Evolutionary conservation across 2,797 vertebrate genomes (phyloP).

Genomic region (Trachurus trachurus): DNA sequence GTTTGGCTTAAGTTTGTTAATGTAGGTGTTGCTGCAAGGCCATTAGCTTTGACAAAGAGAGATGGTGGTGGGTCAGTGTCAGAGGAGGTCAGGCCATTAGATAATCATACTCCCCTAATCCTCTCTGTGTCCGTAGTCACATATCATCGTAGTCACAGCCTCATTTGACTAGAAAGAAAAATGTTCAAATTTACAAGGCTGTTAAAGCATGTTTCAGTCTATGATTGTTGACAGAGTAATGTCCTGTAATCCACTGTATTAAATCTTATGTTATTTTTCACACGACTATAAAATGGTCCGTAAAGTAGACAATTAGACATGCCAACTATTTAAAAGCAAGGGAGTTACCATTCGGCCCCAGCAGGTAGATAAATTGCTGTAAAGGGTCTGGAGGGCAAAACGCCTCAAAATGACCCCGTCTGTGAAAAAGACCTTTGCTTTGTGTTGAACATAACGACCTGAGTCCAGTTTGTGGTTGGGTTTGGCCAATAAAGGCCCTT

Average conservation of each 20-base stretch:
- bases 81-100: constrained; percentile 7
- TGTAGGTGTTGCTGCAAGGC: background rate
- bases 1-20: background rate
- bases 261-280: background rate
- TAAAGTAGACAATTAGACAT: too few relatives aligned
- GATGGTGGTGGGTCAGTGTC: constrained; percentile 1
- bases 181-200: background rate
- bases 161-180: background rate
- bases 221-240: background rate
- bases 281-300: too few relatives aligned
- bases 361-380: too few relatives aligned
- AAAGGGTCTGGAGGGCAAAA: background rate
- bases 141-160: background rate
- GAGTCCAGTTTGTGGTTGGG: background rate
- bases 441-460: background rate
- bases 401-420: background rate
- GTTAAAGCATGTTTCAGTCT: background rate
- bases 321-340: too few relatives aligned
- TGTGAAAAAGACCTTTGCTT: too few relatives aligned
- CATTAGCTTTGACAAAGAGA: constrained; percentile 17
- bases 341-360: too few relatives aligned
- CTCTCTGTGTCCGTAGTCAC: background rate
- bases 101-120: constrained; percentile 3
- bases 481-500: background rate
- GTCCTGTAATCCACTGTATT: background rate